Percentiles rank a stretch among this genome's conserved stretches.
Evolutionary conservation across 2,113 vertebrate species (phyloP).

Genomic region (Entomyzon cyanotis): DNA sequence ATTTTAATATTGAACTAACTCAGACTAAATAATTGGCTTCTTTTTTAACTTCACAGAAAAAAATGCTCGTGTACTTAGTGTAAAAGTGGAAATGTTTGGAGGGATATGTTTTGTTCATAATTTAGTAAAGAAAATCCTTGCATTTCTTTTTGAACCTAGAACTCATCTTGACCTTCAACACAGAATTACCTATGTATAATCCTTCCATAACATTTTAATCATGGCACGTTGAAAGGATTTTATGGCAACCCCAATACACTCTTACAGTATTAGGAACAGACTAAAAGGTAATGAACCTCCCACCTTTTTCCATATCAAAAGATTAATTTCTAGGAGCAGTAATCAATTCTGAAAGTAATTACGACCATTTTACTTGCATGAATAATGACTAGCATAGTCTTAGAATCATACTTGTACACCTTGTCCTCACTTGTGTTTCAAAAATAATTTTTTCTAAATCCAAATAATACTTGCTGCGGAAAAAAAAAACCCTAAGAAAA

Average conservation of each 20-base stretch:
- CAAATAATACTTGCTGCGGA: accelerated
- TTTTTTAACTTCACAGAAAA: background rate
- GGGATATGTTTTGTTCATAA: background rate
- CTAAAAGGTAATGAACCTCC: background rate
- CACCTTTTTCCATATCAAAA: background rate
- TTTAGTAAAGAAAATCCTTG: background rate
- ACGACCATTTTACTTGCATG: background rate
- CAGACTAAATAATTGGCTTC: background rate
- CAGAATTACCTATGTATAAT: background rate
- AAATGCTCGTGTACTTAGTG: background rate
- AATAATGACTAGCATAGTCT: background rate
- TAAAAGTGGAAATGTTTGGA: background rate
- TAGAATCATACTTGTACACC: background rate
- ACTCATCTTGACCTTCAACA: background rate
- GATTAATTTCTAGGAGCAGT: background rate
- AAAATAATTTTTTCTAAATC: background rate
- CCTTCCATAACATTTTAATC: background rate
- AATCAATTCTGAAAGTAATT: background rate
- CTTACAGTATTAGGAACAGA: background rate
- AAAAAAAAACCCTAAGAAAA: background rate
- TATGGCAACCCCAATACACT: background rate
- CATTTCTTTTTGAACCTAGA: background rate
- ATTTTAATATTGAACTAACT: background rate
- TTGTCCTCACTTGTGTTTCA: background rate
- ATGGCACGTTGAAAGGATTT: background rate